These are phyloP conservation scores for Scarus forsteni DNA, from an alignment of 2,797 vertebrate genomes.

Conservation along the genomic window DNA sequence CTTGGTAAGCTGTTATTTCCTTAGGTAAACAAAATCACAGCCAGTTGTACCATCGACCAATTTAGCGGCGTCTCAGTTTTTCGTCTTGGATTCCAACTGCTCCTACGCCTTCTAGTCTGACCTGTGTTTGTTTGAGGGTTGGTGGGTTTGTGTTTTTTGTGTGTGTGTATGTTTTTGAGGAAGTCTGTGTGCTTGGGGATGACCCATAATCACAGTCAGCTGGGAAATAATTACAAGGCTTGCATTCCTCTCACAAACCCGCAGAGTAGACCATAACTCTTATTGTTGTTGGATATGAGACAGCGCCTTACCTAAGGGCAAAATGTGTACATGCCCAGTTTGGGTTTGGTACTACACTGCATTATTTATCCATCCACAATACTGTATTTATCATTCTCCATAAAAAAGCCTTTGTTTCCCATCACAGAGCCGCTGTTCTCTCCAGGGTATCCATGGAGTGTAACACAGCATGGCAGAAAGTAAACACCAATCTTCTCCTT, in stretches of 20 bases:
- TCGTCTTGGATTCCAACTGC: neutral
- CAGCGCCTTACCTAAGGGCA: slow-evolving; percentile 53
- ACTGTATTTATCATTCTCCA: slow-evolving; percentile 63
- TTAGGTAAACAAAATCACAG: slow-evolving; percentile 35
- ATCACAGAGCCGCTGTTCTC: slow-evolving; percentile 61
- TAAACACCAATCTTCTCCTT: slow-evolving; percentile 79
- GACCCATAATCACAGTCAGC: slow-evolving; percentile 86
- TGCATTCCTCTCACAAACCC: slow-evolving; percentile 76
- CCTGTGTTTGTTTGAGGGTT: slow-evolving; percentile 18
- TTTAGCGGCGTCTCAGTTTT: slow-evolving; percentile 35
- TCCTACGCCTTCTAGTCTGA: slow-evolving; percentile 4
- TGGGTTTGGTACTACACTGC: slow-evolving; percentile 34
- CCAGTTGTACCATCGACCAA: slow-evolving; percentile 26
- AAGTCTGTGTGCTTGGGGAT: slow-evolving; percentile 75
- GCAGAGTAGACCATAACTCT: slow-evolving; percentile 48
- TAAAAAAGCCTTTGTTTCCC: slow-evolving; percentile 56
- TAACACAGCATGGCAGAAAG: slow-evolving; percentile 74
- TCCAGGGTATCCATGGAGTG: slow-evolving; percentile 63
- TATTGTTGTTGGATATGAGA: slow-evolving; percentile 68
- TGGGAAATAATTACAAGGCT: slow-evolving; percentile 83
- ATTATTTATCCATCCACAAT: slow-evolving; percentile 67
- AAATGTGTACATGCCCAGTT: slow-evolving; percentile 54
- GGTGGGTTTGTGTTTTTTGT: slow-evolving; percentile 9
- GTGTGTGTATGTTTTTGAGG: slow-evolving; percentile 69
- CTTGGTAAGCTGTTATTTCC: slow-evolving; percentile 34